These are phyloP conservation scores for Leptopilina syphax DNA, from an alignment of 2,888 invertebrate species.

Conservation along the genomic window DNA sequence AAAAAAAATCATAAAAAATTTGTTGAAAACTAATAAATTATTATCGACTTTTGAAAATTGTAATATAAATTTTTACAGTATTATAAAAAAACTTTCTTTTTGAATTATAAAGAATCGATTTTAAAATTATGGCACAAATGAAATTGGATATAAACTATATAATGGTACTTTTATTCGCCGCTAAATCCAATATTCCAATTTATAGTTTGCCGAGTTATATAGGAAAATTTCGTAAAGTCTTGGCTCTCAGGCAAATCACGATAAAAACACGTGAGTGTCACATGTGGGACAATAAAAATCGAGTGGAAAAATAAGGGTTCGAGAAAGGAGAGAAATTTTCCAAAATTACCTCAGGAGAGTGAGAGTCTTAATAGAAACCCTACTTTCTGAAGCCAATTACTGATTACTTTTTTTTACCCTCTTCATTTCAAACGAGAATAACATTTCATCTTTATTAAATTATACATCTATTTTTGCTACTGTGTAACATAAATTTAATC, in stretches of 20 bases:
- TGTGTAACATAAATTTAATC: no score
- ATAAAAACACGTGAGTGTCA: conserved; percentile 8
- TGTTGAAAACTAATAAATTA: no score
- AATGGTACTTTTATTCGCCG: background rate
- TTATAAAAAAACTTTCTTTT: no score
- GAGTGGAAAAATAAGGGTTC: background rate
- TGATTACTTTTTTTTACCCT: conserved; percentile 2
- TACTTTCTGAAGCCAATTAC: conserved; percentile 1
- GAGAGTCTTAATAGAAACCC: conserved; percentile 5
- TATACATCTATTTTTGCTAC: background rate
- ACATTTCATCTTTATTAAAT: background rate
- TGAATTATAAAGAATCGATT: background rate
- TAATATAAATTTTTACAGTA: no score
- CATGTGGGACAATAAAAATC: conserved; percentile 21
- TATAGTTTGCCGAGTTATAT: background rate
- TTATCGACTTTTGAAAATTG: no score
- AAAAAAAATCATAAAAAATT: no score
- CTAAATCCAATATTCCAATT: background rate
- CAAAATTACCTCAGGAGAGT: background rate
- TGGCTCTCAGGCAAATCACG: conserved; percentile 28
- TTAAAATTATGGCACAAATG: conserved; percentile 1
- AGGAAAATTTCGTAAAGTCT: conserved; percentile 37
- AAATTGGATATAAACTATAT: background rate
- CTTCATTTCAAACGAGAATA: background rate
- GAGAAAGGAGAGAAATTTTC: conserved; percentile 1